Evolutionary conservation across 2,888 invertebrate species (phyloP), one percentile per base, ranked within the genome.

Genomic region (Stenoptilia bipunctidactyla): DNA sequence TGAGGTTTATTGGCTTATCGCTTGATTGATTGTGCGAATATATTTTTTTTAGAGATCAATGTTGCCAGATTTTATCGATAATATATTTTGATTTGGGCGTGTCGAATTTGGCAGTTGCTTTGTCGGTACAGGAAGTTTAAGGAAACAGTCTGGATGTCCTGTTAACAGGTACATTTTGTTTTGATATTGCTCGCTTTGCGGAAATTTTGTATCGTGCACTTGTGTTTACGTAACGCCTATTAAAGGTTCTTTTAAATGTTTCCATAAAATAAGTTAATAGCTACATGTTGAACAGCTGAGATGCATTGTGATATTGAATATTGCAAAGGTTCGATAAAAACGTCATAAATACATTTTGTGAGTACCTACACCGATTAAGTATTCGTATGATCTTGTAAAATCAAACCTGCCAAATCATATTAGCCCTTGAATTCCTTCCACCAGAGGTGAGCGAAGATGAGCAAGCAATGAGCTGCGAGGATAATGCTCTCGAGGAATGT

Each of bases 1-100:
- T 82, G 82, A 83, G 83, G 83, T 83, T 83, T 83, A 83, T 83
- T 83, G 83, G 83, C 83, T 83, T 80, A 83, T 80, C 76, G 79
- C 76, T 76, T 82, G 83, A 83, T 83, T 79, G 83, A 83, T 83
- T 82, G 82, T 77, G 79, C 77, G 80, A 80, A 80, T 66, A 52
- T 58, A 62, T 59, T 57, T 66, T 69, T 66, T 59, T 58, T 56
- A 48, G 44, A 27, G 9, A 50, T 49, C 46, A 44, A 55, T 60
- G 60, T 64, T 61, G 59, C 64, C 58, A 62, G 58, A 58, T 61
- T 56, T 51, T 62, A 56, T 59, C 66, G 67, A 68, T 76, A 80
- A 82, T 80, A 62, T 79, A 82, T 79, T 76, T 82, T 80, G 79
- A 82, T 82, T 73, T 72, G 80, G 82, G 82, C 82, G 80, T 83